A percentile compares a stretch with the other conserved stretches of the same genome.
Conservation (phyloP, 2,113 vertebrate genomes). For the Mesocricetus auratus region DNA sequence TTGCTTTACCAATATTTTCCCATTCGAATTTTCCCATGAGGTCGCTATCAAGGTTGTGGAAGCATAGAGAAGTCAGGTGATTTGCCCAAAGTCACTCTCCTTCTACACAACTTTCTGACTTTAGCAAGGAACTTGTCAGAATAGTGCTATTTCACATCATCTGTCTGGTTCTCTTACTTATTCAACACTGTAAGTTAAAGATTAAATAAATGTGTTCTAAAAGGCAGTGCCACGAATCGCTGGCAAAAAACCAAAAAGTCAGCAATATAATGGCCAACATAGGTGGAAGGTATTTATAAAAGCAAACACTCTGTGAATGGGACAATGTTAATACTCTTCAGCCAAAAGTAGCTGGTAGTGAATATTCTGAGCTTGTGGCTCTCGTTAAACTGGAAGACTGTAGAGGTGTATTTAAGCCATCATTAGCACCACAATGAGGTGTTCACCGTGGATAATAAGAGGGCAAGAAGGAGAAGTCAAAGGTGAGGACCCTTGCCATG, state of each 20-base stretch:
- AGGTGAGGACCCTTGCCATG: background rate
- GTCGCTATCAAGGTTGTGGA: background rate
- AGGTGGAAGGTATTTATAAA: conserved; percentile 10
- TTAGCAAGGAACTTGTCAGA: background rate
- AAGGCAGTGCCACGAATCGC: background rate
- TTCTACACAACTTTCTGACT: background rate
- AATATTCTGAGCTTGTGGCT: background rate
- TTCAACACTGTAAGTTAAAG: background rate
- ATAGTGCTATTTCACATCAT: background rate
- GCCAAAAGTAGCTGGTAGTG: background rate
- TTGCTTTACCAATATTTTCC: conserved; percentile 12
- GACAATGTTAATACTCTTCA: background rate
- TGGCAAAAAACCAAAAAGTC: background rate
- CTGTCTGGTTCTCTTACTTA: conserved; percentile 9
- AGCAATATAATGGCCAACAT: background rate
- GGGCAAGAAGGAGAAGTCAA: background rate
- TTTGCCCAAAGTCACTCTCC: background rate
- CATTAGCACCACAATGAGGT: background rate
- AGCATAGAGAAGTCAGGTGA: background rate
- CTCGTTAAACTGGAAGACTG: background rate
- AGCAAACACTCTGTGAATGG: background rate
- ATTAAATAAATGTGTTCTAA: conserved; percentile 44
- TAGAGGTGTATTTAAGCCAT: background rate
- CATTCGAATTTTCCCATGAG: conserved; percentile 21
- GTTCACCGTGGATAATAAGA: background rate